These are phyloP conservation scores for Tachyglossus aculeatus DNA, from an alignment of 2,797 vertebrate genomes.

Conservation along the genomic window DNA sequence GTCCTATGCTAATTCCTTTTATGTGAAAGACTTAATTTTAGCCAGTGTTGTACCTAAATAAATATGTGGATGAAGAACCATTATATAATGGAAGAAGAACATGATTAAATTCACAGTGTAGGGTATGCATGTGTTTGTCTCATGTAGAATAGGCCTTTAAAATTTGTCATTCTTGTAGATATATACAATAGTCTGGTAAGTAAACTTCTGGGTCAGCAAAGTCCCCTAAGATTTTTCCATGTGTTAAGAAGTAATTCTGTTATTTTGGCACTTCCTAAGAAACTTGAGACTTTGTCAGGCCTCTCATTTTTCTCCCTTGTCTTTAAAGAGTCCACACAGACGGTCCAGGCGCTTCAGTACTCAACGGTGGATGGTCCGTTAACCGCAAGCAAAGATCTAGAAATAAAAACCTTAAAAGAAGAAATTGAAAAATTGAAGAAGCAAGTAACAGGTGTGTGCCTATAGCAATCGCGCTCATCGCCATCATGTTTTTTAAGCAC, in stretches of 20 bases:
- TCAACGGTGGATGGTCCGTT: conserved; percentile 83
- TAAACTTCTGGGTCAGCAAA: background rate
- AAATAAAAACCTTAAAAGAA: conserved; percentile 92
- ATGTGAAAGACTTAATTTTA: too few relatives aligned
- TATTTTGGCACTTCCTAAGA: background rate
- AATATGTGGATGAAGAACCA: too few relatives aligned
- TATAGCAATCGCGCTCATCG: too few relatives aligned
- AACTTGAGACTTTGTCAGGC: background rate
- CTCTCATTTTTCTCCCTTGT: conserved; percentile 3
- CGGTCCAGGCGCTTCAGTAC: conserved; percentile 92
- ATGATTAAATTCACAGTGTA: too few relatives aligned
- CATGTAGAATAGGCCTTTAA: background rate
- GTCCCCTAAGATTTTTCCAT: background rate
- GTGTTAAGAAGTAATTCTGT: background rate
- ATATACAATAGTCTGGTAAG: background rate
- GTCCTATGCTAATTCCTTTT: too few relatives aligned
- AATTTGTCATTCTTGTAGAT: conserved; percentile 2
- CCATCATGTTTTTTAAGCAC: background rate
- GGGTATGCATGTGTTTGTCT: background rate
- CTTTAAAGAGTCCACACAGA: conserved; percentile 89
- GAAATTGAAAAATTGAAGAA: conserved; percentile 95
- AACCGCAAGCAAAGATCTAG: conserved; percentile 88
- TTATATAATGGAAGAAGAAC: too few relatives aligned
- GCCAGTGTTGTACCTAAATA: too few relatives aligned
- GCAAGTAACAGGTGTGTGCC: conserved; percentile 85